Evolutionary conservation across 2,888 invertebrate genomes (phyloP), one percentile per base, ranked within the genome.

Genomic region (Cremastinae sp.): DNA sequence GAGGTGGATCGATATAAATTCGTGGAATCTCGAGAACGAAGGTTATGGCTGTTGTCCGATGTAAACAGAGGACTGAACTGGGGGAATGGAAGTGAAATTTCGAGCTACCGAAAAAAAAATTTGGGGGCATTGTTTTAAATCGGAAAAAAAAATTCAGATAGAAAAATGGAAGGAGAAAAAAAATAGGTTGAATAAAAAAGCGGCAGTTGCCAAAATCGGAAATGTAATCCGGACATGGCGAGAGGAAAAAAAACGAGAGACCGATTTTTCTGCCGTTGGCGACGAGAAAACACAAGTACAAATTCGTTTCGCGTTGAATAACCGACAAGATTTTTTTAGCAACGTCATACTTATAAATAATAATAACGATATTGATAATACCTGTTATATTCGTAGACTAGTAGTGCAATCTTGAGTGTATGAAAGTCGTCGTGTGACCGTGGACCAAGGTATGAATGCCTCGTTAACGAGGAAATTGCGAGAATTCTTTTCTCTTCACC

Each of bases 401-500:
- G 85, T 86, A 87, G 88, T 88, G 88, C 87, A 87, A 88, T 86
- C 85, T 88, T 84, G 85, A 87, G 85, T 28, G 28, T 28, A 83
- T 84, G 85, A 86, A 83, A 76, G 28, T 82, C 83, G 83, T 83
- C 84, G 85, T 85, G 84, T 85, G 85, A 83, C 83, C 85, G 84
- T 87, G 88, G 87, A 87, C 87, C 88, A 88, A 88, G 82, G 85
- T 86, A 80, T 87, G 86, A 86, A 87, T 88, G 87, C 82, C 83
- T 82, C 84, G 62, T 75, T 65, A 69, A 28, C 72, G 71, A 79
- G 81, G 80, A 78, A 78, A 56, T 73, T 83, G 73, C 70, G 55
- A 56, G 82, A 35, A 83, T 83, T 28, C 28, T 2, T 28, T 28
- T 28, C n/a, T 85, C 64, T 83, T 81, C 80, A 82, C 78, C 81